phyloP scores from a whole-genome alignment of 2,888 invertebrate genomes.

The Ectemnius lituratus region DNA sequence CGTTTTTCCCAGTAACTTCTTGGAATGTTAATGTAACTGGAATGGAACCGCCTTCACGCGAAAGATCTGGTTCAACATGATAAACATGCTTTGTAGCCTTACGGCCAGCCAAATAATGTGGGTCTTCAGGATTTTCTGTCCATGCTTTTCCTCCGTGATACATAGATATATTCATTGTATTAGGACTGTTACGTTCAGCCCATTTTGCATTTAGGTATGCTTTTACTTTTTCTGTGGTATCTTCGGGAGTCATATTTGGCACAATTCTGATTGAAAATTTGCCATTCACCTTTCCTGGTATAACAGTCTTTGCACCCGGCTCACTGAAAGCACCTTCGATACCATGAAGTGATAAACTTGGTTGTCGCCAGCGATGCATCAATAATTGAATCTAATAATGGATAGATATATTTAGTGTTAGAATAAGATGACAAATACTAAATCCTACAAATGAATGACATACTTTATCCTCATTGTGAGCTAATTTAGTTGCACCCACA shows the following conservation, averaged over 20 bases:
- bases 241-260: conserved; percentile 93
- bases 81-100: conserved; percentile 91
- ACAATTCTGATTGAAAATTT: conserved; percentile 98
- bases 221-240: conserved; percentile 89
- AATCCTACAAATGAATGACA: conserved; percentile 9
- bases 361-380: conserved; percentile 97
- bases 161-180: conserved; percentile 86
- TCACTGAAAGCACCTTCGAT: conserved; percentile 97
- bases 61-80: conserved; percentile 94
- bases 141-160: conserved; percentile 92
- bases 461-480: conserved; percentile 88
- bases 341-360: conserved; percentile 95
- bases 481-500: conserved; percentile 84
- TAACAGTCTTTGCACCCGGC: conserved; percentile 96
- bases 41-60: conserved; percentile 98
- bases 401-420: conserved; percentile 12
- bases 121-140: conserved; percentile 95
- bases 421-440: not conserved
- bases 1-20: conserved; percentile 95
- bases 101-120: conserved; percentile 94
- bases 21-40: conserved; percentile 96
- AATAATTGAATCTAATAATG: conserved; percentile 83
- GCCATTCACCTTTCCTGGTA: conserved; percentile 94
- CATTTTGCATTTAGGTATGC: conserved; percentile 88
- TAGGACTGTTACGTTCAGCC: conserved; percentile 89